Evolutionary conservation across 92 coral and sea anemone genomes (phyloP), one percentile per base, ranked within the genome.

Genomic region (Pocillopora meandrina): DNA sequence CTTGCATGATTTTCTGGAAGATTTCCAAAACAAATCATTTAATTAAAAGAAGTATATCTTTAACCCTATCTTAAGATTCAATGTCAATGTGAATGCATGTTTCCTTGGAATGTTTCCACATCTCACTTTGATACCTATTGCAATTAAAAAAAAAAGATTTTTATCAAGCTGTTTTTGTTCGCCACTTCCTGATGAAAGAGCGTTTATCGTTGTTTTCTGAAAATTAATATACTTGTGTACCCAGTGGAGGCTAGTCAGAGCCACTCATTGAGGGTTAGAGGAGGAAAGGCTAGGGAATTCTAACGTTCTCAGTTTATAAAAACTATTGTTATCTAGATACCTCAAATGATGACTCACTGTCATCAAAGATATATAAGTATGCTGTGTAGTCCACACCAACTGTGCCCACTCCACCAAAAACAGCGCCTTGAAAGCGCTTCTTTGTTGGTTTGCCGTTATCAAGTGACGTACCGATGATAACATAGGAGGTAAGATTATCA

Each of bases 371-470:
- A 57, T 87, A 91, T 63, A 89, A 35, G 14, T 76, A 83, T 19
- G 82, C 89, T 13, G 89, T 74, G 47, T 82, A 91, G 60, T 82
- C 72, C 35, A 62, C 67, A 60, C 85, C 88, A 57, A 34, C 80
- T 60, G 55, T 83, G 58, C 84, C 90, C 72, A 74, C 78, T 26
- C 72, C 91, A 64, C 87, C 97, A 93, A 91, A 91, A 65, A 87
- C 86, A 3, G 90, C 95, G 88, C 93, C 87, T 78, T 89, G 84
- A 83, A 93, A 79, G 31, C 95, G 89, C 88, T 93, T 93, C 78
- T 84, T 91, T 23, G 87, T 74, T 64, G 80, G 86, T 49, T 72
- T 77, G 57, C 21, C 57, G 65, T 83, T 83, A 0, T 35, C 16
- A 19, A 83, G 67, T 10, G 95, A 36, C 1, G 42, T 78, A 16